phyloP scores from a whole-genome alignment of 2,797 vertebrate genomes.

The Odontamblyopus rebecca region DNA sequence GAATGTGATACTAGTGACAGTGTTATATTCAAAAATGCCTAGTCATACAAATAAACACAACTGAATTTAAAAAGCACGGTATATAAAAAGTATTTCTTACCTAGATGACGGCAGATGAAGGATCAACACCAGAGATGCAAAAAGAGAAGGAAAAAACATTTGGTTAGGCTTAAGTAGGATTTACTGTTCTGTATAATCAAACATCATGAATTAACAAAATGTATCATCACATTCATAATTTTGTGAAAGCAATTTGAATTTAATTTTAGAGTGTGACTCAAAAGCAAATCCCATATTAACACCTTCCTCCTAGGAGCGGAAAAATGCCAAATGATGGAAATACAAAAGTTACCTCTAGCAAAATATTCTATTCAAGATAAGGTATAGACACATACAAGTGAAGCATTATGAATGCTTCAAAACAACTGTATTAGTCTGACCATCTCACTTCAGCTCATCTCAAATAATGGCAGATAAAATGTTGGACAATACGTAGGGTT shows the following conservation, averaged over 20 bases:
- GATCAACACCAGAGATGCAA: slow-evolving; percentile 23
- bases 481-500: too few species aligned
- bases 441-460: neutral
- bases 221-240: slow-evolving; percentile 6
- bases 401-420: too few species aligned
- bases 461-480: neutral
- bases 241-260: neutral
- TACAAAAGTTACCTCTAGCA: neutral
- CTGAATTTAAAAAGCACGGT: slow-evolving; percentile 9
- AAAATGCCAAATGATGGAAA: neutral
- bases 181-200: neutral
- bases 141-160: slow-evolving; percentile 25
- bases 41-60: slow-evolving; percentile 10
- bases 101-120: slow-evolving; percentile 36
- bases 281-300: neutral
- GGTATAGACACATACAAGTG: too few species aligned
- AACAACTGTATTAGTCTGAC: neutral
- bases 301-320: neutral
- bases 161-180: neutral
- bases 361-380: too few species aligned
- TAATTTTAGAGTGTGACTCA: slow-evolving; percentile 1
- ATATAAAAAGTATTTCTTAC: slow-evolving; percentile 50
- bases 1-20: slow-evolving; percentile 37
- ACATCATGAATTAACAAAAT: neutral
- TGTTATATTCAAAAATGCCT: slow-evolving; percentile 30